Conservation (phyloP, 2,888 invertebrate genomes). For the Polymixis lichenea region DNA sequence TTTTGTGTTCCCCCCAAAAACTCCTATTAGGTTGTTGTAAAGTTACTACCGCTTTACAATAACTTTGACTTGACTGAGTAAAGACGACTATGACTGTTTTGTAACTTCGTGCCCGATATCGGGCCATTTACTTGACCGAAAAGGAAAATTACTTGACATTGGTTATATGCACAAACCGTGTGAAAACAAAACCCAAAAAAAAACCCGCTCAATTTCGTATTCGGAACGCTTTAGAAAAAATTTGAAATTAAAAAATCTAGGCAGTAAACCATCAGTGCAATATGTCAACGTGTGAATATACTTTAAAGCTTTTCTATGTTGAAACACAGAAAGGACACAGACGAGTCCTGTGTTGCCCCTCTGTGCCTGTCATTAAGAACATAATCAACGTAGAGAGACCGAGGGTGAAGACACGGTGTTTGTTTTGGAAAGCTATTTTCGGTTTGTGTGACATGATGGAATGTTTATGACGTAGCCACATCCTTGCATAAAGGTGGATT, state of each 20-base stretch:
- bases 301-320: conserved; percentile 7
- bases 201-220: too few species aligned
- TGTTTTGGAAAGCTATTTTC: conserved; percentile 61
- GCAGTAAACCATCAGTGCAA: background rate
- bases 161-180: too few species aligned
- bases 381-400: conserved; percentile 41
- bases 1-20: too few species aligned
- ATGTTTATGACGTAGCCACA: conserved; percentile 59
- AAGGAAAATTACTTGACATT: too few species aligned
- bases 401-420: conserved; percentile 41
- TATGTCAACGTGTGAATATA: background rate
- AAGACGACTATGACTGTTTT: too few species aligned
- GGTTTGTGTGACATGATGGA: conserved; percentile 51
- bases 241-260: background rate
- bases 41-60: too few species aligned
- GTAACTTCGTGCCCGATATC: too few species aligned
- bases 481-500: conserved; percentile 59
- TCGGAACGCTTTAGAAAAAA: background rate
- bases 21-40: too few species aligned
- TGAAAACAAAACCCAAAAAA: too few species aligned
- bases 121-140: too few species aligned
- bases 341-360: conserved; percentile 33
- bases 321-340: conserved; percentile 23
- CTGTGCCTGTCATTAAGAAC: conserved; percentile 49
- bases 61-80: too few species aligned